phyloP scores from a whole-genome alignment of 2,113 vertebrate genomes.

The Petaurus breviceps region DNA sequence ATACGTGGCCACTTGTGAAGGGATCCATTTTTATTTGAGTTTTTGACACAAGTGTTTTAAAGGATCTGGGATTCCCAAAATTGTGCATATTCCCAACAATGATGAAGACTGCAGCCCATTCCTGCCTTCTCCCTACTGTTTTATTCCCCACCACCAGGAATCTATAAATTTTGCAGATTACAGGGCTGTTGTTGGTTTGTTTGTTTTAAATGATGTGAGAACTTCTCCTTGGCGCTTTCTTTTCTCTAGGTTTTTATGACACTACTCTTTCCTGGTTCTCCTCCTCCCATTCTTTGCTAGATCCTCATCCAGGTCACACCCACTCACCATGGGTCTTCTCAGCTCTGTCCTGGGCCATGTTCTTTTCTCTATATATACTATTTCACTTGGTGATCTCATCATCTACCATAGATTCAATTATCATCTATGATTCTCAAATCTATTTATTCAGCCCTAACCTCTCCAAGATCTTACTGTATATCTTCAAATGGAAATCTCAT shows the following conservation, averaged over 20 bases:
- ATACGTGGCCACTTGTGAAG: too few relatives aligned
- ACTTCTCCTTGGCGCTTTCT: neutral
- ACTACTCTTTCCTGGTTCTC: neutral
- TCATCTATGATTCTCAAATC: neutral
- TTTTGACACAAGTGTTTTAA: neutral
- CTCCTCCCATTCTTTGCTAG: neutral
- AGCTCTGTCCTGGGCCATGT: neutral
- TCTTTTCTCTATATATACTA: neutral
- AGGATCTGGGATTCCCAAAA: neutral
- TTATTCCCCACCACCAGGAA: neutral
- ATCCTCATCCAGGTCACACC: neutral
- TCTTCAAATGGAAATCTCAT: too few relatives aligned
- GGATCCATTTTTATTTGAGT: neutral
- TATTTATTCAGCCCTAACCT: neutral
- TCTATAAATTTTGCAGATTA: neutral
- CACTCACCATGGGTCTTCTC: neutral
- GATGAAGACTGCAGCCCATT: neutral
- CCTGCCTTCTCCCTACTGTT: neutral
- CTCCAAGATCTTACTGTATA: neutral
- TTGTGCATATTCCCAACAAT: neutral
- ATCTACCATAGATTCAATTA: neutral
- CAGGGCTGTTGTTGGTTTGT: too few relatives aligned
- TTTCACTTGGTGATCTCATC: neutral
- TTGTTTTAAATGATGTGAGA: neutral
- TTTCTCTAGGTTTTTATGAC: neutral